A percentile compares a stretch with the other conserved stretches of the same genome.
Conservation (phyloP, 2,888 invertebrate species). For the Morinoia aosen region DNA sequence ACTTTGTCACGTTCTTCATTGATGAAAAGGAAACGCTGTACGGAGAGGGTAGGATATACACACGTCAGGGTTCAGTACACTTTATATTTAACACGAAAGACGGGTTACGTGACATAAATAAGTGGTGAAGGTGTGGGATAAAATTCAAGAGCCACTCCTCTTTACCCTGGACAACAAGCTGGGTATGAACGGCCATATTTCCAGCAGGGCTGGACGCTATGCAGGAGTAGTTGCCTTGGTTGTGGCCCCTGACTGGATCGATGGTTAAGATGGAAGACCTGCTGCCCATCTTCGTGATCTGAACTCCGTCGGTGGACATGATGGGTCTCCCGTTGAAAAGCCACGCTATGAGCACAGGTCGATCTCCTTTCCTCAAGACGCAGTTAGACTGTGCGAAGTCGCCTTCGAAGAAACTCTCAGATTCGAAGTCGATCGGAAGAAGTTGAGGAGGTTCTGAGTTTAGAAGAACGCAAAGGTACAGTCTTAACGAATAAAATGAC, state of each 20-base stretch:
- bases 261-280: slow-evolving; percentile 72
- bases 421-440: slow-evolving; percentile 61
- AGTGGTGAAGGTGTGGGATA: too few species aligned
- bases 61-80: not conserved
- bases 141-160: not conserved
- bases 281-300: slow-evolving; percentile 69
- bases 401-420: slow-evolving; percentile 68
- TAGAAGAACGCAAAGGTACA: slow-evolving; percentile 38
- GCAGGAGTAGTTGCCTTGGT: slow-evolving; percentile 82
- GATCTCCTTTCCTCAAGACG: slow-evolving; percentile 78
- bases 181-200: slow-evolving; percentile 69
- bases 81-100: not conserved
- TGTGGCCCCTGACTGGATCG: slow-evolving; percentile 77
- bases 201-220: slow-evolving; percentile 80
- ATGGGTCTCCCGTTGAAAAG: slow-evolving; percentile 71
- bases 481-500: not conserved
- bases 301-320: slow-evolving; percentile 69
- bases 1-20: not conserved
- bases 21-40: not conserved
- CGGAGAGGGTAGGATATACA: not conserved
- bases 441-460: slow-evolving; percentile 64
- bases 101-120: not conserved
- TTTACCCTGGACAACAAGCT: slow-evolving; percentile 64
- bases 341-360: slow-evolving; percentile 73
- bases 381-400: slow-evolving; percentile 68